Base-by-base conservation (phyloP, 1,140 invertebrate species). In the Chelonus insularis region DNA sequence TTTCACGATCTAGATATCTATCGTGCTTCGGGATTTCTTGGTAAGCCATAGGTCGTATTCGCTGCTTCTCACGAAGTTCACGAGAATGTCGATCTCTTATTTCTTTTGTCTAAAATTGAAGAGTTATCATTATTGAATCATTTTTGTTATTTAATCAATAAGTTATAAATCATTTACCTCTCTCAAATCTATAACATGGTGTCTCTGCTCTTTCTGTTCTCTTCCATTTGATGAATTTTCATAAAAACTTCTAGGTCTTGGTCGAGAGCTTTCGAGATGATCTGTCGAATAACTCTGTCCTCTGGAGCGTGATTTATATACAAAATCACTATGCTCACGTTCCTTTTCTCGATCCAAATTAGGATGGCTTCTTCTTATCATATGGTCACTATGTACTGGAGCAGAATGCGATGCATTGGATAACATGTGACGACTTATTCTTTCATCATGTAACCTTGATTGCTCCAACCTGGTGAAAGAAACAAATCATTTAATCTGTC, bases 1-100 rank as follows among this genome's bases (percentile, higher is more conserved):
- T 83, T 12, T 86, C 84, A 12, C 83, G 78, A 68, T 86, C 85
- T 23, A 86, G 82, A 61, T 83, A 85, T 69, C 84, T 72, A 60
- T 85, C 83, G 59, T 80, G 76, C 9, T 85, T 84, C 3, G 82
- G 76, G 9, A 86, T 68, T 51, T 86, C 84, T 52, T 84, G 82
- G 54, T 86, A 86, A 4, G 70, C 66, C 16, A 74, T 69, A n/a
- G 72, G 70, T 55, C 75, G 72, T 20, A 65, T 68, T 1, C 77
- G 74, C 36, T 63, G 51, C 39, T 74, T 72, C 21, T 74, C 72
- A 8, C 67, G 70, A 12, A 57, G 3, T 21, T 68, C 66, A 29
- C 64, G 60, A 21, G 58, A 63, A 29, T 65, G 60, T 14, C 62
- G 56, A 48, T 62, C 64, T 34, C 59, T 45, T 3, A 50, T 57